Evolutionary conservation across 2,113 vertebrate genomes (phyloP).

Genomic region (Entomyzon cyanotis): DNA sequence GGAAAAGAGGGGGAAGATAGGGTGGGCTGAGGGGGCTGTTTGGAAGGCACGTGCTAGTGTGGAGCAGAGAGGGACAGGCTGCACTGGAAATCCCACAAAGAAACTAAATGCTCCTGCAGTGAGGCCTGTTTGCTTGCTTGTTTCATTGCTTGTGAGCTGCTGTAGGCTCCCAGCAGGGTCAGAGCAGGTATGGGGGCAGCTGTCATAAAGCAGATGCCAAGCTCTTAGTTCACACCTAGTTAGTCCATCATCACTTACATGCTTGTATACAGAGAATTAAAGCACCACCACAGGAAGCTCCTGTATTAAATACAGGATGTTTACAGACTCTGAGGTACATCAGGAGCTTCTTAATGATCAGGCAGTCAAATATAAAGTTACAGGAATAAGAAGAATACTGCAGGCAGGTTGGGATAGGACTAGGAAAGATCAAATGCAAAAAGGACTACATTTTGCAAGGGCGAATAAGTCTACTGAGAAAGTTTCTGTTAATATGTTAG

Average conservation of each 20-base stretch:
- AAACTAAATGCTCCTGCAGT: neutral
- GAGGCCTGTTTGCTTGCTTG: neutral
- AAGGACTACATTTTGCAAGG: neutral
- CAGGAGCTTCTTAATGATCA: neutral
- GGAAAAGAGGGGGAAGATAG: neutral
- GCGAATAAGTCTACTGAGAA: neutral
- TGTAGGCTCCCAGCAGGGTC: neutral
- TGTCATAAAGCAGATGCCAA: neutral
- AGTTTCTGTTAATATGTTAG: neutral
- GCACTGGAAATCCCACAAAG: neutral
- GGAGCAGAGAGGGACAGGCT: neutral
- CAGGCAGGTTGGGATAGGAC: neutral
- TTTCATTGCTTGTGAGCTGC: neutral
- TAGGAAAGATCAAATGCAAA: neutral
- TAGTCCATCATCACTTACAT: neutral
- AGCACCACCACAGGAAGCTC: neutral
- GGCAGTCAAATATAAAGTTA: neutral
- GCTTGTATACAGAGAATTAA: neutral
- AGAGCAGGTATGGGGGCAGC: neutral
- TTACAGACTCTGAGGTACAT: neutral
- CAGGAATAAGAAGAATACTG: neutral
- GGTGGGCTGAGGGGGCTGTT: neutral
- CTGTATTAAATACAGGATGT: neutral
- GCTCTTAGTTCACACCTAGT: neutral
- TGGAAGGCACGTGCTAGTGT: accelerated